Conservation (phyloP, 2,113 vertebrate species). For the Mirounga angustirostris region DNA sequence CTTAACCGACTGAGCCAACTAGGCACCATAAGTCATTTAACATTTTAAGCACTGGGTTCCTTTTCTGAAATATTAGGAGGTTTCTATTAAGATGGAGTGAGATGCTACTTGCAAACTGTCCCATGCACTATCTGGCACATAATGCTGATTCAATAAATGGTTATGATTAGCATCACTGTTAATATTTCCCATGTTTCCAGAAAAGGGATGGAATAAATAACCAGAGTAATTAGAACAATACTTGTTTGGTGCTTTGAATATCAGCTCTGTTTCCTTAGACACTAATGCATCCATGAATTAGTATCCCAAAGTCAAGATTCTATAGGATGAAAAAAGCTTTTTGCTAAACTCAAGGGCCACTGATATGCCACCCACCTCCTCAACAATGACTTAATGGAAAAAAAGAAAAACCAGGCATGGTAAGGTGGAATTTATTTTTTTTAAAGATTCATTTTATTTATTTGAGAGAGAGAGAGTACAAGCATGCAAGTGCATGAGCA, state of each 20-base stretch:
- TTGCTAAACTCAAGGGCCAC: background rate
- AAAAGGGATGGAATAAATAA: background rate
- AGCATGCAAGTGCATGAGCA: accelerated
- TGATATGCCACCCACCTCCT: background rate
- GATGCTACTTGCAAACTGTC: background rate
- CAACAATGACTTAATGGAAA: background rate
- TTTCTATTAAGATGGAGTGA: background rate
- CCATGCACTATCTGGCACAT: background rate
- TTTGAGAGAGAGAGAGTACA: background rate
- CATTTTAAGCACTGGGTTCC: background rate
- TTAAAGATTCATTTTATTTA: background rate
- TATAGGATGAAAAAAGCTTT: background rate
- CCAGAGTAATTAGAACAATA: background rate
- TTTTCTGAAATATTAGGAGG: background rate
- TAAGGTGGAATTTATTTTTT: background rate
- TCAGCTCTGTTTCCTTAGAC: background rate
- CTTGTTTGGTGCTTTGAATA: background rate
- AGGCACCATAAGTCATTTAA: background rate
- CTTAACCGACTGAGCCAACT: background rate
- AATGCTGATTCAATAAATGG: background rate
- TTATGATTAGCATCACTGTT: background rate
- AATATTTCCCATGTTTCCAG: background rate
- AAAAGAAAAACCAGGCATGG: background rate
- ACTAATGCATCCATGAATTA: background rate
- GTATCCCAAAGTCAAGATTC: background rate